These are phyloP conservation scores for Carlito syrichta DNA, from an alignment of 2,113 vertebrate genomes.

Conservation along the genomic window DNA sequence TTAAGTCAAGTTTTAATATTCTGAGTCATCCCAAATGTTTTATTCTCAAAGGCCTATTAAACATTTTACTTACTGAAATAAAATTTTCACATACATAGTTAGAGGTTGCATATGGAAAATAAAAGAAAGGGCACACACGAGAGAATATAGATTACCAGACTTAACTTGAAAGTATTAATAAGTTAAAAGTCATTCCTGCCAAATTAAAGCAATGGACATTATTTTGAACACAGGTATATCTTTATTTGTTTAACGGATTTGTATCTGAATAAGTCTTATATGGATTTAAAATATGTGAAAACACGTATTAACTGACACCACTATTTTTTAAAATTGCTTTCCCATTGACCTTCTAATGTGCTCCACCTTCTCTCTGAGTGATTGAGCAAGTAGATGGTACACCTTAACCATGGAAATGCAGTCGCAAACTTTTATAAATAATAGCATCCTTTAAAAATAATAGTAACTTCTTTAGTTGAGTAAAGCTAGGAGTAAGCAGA, in stretches of 20 bases:
- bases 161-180: neutral
- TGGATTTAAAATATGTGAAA: slow-evolving; percentile 5
- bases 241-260: slow-evolving; percentile 11
- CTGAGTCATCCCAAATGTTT: neutral
- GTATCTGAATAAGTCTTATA: neutral
- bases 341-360: neutral
- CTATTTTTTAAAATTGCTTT: neutral
- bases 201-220: neutral
- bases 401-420: neutral
- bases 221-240: neutral
- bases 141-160: neutral
- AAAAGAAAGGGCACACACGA: neutral
- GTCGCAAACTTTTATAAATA: slow-evolving; percentile 34
- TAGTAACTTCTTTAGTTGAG: neutral
- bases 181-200: neutral
- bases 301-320: neutral
- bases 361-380: neutral
- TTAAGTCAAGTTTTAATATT: slow-evolving; percentile 30
- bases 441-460: slow-evolving; percentile 13
- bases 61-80: slow-evolving; percentile 37
- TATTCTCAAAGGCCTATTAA: slow-evolving; percentile 9
- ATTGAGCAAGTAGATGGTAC: neutral
- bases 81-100: slow-evolving; percentile 18
- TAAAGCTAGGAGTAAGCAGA: neutral
- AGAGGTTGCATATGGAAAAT: neutral